These are phyloP conservation scores for Siniperca obscura DNA, from an alignment of 2,797 vertebrate species.

Conservation along the genomic window DNA sequence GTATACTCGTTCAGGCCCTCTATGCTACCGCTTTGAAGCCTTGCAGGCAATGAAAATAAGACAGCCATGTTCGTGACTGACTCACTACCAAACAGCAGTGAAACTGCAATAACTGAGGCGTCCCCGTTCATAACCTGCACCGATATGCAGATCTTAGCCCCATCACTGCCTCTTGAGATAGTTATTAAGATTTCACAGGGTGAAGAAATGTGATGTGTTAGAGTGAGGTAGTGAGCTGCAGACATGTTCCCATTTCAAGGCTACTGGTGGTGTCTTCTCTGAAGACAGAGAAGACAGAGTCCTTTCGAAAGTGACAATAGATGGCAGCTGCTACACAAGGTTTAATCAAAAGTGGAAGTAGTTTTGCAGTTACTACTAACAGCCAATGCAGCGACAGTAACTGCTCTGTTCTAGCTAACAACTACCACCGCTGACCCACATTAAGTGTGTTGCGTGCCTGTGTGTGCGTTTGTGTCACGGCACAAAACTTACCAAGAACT, in stretches of 20 bases:
- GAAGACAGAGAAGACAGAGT: too few species aligned
- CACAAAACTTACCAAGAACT: background rate
- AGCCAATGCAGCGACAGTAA: background rate
- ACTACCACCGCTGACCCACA: background rate
- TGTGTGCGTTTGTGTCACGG: too few species aligned
- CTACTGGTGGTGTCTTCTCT: too few species aligned
- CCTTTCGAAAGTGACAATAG: background rate
- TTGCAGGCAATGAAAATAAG: constrained; percentile 3
- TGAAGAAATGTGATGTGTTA: background rate
- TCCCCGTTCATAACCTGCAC: constrained; percentile 7
- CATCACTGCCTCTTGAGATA: constrained; percentile 29
- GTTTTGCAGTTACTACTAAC: background rate
- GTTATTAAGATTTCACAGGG: constrained; percentile 43
- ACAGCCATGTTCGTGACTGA: constrained; percentile 28
- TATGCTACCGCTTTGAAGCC: background rate
- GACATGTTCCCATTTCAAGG: constrained; percentile 9
- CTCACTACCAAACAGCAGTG: background rate
- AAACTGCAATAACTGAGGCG: background rate
- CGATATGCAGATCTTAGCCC: constrained; percentile 23
- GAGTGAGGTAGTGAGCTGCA: constrained; percentile 4
- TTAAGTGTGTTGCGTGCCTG: background rate
- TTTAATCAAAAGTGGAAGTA: background rate
- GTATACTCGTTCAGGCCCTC: background rate
- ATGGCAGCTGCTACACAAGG: background rate
- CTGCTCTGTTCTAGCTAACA: background rate